A percentile compares a stretch with the other conserved stretches of the same genome.
phyloP scores from a whole-genome alignment of 2,888 invertebrate species.

The Muschampia plurimacula region DNA sequence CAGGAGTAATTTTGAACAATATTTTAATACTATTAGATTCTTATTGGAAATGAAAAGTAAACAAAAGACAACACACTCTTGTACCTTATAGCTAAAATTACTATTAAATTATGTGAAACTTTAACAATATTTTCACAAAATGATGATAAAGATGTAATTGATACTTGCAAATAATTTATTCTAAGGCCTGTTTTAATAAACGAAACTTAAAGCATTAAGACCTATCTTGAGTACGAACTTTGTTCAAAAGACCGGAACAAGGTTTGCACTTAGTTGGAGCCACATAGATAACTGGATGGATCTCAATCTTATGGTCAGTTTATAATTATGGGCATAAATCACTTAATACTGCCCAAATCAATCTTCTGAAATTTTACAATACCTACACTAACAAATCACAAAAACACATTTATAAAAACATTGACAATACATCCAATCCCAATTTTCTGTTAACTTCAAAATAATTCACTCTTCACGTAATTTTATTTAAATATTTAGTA shows the following conservation, averaged over 20 bases:
- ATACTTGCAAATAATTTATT: not conserved
- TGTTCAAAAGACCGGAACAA: too few species aligned
- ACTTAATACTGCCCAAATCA: conserved; percentile 9
- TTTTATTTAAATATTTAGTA: not conserved
- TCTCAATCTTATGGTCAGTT: too few species aligned
- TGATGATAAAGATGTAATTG: conserved; percentile 16
- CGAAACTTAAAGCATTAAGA: too few species aligned
- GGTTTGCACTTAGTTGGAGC: too few species aligned
- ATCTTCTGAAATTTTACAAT: not conserved
- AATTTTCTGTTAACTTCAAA: not conserved
- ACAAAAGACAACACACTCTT: not conserved
- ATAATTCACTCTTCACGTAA: not conserved
- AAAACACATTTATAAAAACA: not conserved
- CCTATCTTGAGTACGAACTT: too few species aligned
- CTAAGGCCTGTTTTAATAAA: not conserved
- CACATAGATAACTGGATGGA: too few species aligned
- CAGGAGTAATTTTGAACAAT: conserved; percentile 26
- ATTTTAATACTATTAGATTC: conserved; percentile 5
- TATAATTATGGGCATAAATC: conserved; percentile 8
- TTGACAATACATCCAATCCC: not conserved
- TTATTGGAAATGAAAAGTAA: not conserved
- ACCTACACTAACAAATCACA: conserved; percentile 21
- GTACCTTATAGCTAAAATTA: conserved; percentile 6
- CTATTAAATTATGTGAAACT: conserved; percentile 21
- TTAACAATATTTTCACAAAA: conserved; percentile 32